phyloP scores from a whole-genome alignment of 2,797 vertebrate genomes.

The Rhinella marina region DNA sequence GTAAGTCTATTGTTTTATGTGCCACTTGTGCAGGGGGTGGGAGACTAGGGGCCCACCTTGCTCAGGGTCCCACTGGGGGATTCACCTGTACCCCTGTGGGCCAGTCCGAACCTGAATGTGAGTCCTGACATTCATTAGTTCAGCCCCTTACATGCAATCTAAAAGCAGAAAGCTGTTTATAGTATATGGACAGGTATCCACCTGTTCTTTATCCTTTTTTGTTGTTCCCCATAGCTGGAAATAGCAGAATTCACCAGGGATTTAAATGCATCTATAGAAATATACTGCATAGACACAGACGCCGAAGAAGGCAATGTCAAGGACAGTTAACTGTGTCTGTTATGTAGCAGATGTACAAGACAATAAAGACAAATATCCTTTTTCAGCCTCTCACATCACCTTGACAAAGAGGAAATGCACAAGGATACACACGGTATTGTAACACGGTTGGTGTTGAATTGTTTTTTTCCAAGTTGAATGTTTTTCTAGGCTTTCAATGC shows the following conservation, averaged over 20 bases:
- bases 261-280: slow-evolving; percentile 4
- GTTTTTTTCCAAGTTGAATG: not conserved
- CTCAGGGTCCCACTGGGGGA: no score
- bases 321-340: not conserved
- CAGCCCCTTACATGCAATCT: no score
- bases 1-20: no score
- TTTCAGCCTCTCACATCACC: slow-evolving; percentile 10
- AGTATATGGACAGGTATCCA: not conserved
- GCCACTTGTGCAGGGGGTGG: no score
- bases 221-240: not conserved
- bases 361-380: slow-evolving; percentile 24
- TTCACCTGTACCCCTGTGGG: no score
- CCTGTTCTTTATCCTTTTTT: not conserved
- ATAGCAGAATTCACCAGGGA: not conserved
- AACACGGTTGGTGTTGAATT: slow-evolving; percentile 6
- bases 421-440: not conserved
- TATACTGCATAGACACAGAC: not conserved
- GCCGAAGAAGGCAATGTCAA: not conserved
- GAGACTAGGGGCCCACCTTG: no score
- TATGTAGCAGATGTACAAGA: not conserved
- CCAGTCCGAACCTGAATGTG: no score
- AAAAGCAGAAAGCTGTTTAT: no score
- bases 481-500: slow-evolving; percentile 21
- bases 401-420: slow-evolving; percentile 1
- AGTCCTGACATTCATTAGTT: no score